Evolutionary conservation across 2,113 vertebrate genomes (phyloP).

Genomic region (Rutilus rutilus): DNA sequence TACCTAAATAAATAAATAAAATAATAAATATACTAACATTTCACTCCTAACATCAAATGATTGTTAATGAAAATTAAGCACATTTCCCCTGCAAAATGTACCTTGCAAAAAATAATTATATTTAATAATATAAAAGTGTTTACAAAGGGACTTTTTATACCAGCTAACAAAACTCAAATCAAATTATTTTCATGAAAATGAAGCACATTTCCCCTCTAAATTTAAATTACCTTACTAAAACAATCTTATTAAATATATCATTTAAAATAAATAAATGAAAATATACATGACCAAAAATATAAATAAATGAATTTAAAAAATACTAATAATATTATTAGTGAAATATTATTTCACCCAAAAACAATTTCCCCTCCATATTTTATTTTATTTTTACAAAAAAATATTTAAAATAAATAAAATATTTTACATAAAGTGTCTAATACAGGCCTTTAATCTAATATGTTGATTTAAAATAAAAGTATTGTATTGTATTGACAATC

Average conservation of each 20-base stretch:
- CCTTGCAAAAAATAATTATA: too few relatives aligned
- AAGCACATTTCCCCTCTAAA: neutral
- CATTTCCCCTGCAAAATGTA: too few relatives aligned
- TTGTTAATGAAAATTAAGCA: too few relatives aligned
- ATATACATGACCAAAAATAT: too few relatives aligned
- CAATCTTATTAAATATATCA: too few relatives aligned
- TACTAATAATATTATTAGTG: too few relatives aligned
- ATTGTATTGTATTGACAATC: neutral
- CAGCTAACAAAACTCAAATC: neutral
- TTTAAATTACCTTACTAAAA: neutral
- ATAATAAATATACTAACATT: too few relatives aligned
- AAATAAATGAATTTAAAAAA: neutral
- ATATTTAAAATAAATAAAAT: neutral
- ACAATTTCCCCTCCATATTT: neutral
- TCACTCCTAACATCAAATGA: too few relatives aligned
- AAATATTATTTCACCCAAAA: neutral
- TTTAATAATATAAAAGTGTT: too few relatives aligned
- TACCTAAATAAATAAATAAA: too few relatives aligned
- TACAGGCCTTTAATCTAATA: neutral
- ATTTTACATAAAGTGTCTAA: neutral
- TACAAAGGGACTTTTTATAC: neutral
- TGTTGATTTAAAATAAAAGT: neutral
- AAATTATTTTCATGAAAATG: neutral
- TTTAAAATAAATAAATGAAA: too few relatives aligned
- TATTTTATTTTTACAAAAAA: neutral